phyloP scores from a whole-genome alignment of 2,888 invertebrate species.

The Dryobota labecula region DNA sequence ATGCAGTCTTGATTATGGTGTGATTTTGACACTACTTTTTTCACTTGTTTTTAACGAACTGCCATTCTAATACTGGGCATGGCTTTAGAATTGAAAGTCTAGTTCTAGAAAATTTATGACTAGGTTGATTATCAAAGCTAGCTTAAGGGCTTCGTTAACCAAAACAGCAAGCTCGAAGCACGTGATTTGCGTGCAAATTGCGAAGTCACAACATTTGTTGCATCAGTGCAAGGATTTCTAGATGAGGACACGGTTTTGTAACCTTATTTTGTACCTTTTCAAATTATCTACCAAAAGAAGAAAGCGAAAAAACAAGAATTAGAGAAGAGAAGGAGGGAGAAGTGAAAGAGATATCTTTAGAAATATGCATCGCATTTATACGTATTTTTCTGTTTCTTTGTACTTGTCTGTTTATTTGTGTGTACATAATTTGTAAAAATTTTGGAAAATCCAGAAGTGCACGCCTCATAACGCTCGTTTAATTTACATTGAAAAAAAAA shows the following conservation, averaged over 20 bases:
- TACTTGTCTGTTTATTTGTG: not conserved
- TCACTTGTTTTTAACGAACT: constrained; percentile 2
- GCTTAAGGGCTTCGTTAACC: constrained; percentile 36
- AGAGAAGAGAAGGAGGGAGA: not conserved
- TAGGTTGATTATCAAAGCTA: constrained; percentile 7
- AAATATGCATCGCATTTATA: not conserved
- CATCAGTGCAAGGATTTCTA: not conserved
- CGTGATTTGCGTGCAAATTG: constrained; percentile 35
- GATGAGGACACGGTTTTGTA: not conserved
- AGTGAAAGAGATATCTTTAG: no score
- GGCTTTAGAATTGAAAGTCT: constrained; percentile 4
- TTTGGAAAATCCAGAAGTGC: no score
- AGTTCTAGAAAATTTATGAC: constrained; percentile 41
- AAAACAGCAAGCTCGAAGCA: constrained; percentile 23
- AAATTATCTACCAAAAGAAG: not conserved
- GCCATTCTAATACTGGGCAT: not conserved
- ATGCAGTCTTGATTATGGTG: not conserved
- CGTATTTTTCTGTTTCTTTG: not conserved
- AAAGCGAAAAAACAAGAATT: no score
- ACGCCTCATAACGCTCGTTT: no score
- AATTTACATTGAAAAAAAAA: no score
- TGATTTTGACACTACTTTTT: not conserved
- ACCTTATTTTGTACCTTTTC: not conserved
- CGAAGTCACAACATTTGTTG: constrained; percentile 9
- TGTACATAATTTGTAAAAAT: no score